Conservation (phyloP, 2,113 vertebrate genomes). For the Thunnus maccoyii region DNA sequence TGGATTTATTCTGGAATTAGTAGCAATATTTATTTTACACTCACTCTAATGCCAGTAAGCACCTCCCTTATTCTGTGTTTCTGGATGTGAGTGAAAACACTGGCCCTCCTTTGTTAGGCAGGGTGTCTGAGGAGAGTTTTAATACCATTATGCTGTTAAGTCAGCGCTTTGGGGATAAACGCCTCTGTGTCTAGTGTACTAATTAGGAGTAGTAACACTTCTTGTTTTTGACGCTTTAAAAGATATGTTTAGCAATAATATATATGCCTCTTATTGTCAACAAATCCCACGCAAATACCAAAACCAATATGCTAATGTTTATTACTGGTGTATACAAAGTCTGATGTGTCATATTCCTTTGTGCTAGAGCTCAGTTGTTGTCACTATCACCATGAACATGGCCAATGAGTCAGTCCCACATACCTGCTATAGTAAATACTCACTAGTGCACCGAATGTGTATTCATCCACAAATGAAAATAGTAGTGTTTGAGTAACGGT, state of each 20-base stretch:
- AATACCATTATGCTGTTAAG: not conserved
- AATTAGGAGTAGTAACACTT: not conserved
- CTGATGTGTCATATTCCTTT: too few species aligned
- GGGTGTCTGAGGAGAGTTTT: not conserved
- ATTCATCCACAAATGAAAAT: too few species aligned
- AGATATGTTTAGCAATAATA: not conserved
- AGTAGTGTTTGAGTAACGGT: too few species aligned
- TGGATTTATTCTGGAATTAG: conserved; percentile 69
- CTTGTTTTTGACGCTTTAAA: not conserved
- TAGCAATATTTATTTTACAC: conserved; percentile 71
- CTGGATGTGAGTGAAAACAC: conserved; percentile 42
- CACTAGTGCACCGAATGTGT: too few species aligned
- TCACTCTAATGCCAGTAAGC: conserved; percentile 59
- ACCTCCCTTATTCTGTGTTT: conserved; percentile 41
- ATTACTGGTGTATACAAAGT: too few species aligned
- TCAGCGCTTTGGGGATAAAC: not conserved
- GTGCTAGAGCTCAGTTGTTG: too few species aligned
- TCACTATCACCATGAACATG: too few species aligned
- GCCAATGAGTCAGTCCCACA: too few species aligned
- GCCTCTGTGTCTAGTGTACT: too few species aligned
- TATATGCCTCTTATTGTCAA: not conserved
- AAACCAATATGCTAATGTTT: too few species aligned
- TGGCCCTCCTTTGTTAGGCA: conserved; percentile 51
- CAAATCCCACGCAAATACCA: not conserved
- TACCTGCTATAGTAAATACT: too few species aligned